Conservation (phyloP, 2,888 invertebrate genomes). For the Physocephala rufipes region DNA sequence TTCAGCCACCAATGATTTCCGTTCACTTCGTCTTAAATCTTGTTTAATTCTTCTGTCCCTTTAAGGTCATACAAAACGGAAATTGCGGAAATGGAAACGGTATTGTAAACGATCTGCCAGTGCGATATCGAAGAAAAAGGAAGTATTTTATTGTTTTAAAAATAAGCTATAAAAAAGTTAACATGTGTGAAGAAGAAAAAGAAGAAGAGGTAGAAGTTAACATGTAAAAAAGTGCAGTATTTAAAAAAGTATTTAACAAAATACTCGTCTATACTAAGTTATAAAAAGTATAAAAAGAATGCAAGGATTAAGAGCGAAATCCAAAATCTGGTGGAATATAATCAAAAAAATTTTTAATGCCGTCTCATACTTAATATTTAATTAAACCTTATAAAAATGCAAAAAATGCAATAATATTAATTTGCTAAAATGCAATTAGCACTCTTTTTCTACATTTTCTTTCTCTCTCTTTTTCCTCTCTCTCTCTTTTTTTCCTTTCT, state of each 20-base stretch:
- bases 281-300: constrained; percentile 40
- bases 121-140: not conserved
- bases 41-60: not conserved
- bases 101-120: constrained; percentile 72
- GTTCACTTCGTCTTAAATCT: not conserved
- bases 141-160: constrained; percentile 6
- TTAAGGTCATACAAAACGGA: constrained; percentile 72
- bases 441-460: not conserved
- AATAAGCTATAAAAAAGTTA: constrained; percentile 43
- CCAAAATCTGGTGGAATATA: too few species aligned
- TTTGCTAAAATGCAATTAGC: too few species aligned
- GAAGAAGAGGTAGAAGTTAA: constrained; percentile 21
- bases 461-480: not conserved
- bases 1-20: not conserved
- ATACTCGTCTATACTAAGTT: not conserved
- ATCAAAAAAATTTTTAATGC: constrained; percentile 29
- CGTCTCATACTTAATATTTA: too few species aligned
- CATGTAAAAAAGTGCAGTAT: not conserved
- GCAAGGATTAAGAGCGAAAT: constrained; percentile 39
- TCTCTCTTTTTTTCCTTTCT: too few species aligned
- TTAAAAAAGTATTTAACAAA: too few species aligned
- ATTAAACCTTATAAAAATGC: too few species aligned
- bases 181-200: constrained; percentile 39
- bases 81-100: constrained; percentile 91
- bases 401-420: too few species aligned